These are phyloP conservation scores for Drosophila ironensis DNA, from an alignment of 1,140 invertebrate species.

Conservation along the genomic window DNA sequence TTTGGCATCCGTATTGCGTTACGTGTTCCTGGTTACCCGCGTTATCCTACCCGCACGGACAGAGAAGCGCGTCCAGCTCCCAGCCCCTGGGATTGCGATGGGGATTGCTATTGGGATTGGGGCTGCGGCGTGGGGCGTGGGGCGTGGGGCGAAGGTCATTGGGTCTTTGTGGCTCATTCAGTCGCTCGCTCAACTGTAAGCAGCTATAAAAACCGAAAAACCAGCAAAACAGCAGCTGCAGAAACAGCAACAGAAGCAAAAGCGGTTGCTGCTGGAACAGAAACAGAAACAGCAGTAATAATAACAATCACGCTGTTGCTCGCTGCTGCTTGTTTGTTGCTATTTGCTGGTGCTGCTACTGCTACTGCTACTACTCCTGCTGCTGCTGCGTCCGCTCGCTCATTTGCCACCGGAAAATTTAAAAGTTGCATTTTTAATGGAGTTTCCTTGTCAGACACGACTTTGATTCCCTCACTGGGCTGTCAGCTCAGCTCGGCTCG, in stretches of 20 bases:
- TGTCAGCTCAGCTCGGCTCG: constrained; percentile 4
- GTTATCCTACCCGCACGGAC: neutral
- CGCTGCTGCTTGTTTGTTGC: constrained; percentile 34
- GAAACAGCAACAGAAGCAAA: constrained; percentile 12
- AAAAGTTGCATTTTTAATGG: constrained; percentile 77
- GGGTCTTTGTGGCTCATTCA: constrained; percentile 22
- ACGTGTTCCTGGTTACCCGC: constrained; percentile 1
- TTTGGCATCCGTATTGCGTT: constrained; percentile 4
- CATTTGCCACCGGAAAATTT: constrained; percentile 49
- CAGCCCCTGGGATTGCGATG: too few species aligned
- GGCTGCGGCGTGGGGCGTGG: too few species aligned
- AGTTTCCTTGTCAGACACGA: constrained; percentile 69
- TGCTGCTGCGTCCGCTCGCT: constrained; percentile 10
- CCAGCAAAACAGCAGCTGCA: constrained; percentile 12
- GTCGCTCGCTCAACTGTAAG: constrained; percentile 49
- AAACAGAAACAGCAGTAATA: constrained; percentile 50
- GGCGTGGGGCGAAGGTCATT: neutral
- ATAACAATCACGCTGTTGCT: constrained; percentile 57
- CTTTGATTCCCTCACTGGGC: constrained; percentile 50
- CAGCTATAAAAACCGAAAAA: constrained; percentile 54
- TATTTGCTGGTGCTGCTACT: constrained; percentile 21
- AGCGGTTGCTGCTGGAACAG: constrained; percentile 9
- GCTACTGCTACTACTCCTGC: too few species aligned
- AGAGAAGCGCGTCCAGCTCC: too few species aligned
- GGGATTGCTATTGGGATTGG: too few species aligned